Percentiles rank a stretch among this genome's conserved stretches.
Conservation (phyloP, 1,140 invertebrate species). For the Panagrolaimus sp. region DNA sequence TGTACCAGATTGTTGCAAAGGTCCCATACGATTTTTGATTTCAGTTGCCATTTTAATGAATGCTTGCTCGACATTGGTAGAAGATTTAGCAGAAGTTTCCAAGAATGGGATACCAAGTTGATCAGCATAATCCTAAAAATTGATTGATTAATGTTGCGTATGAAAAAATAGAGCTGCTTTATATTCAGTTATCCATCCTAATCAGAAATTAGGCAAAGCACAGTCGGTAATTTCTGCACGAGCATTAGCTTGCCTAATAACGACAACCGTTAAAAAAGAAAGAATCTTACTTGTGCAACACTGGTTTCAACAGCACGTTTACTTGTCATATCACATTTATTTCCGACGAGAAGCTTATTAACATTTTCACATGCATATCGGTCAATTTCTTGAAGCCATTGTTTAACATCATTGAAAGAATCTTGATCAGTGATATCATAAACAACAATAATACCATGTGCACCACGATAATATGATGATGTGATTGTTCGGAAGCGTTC, state of each 20-base stretch:
- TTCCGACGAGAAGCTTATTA: constrained; percentile 95
- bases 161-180: too few species aligned
- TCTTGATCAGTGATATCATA: constrained; percentile 98
- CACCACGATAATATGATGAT: constrained; percentile 87
- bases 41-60: constrained; percentile 97
- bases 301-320: constrained; percentile 74
- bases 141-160: too few species aligned
- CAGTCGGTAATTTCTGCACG: too few species aligned
- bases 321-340: constrained; percentile 90
- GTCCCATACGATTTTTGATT: constrained; percentile 86
- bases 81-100: constrained; percentile 94
- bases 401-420: constrained; percentile 93
- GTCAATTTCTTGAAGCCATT: constrained; percentile 95
- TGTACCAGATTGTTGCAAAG: constrained; percentile 67
- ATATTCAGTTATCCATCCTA: too few species aligned
- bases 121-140: constrained; percentile 84
- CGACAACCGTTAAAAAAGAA: too few species aligned
- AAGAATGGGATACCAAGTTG: constrained; percentile 93
- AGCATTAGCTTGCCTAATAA: too few species aligned
- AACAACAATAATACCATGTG: constrained; percentile 98
- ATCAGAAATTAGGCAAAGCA: too few species aligned
- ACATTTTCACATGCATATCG: constrained; percentile 98
- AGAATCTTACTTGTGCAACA: constrained; percentile 55
- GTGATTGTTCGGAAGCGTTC: constrained; percentile 96
- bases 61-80: constrained; percentile 90